phyloP scores from a whole-genome alignment of 2,797 vertebrate species.

The Channallabes apus region DNA sequence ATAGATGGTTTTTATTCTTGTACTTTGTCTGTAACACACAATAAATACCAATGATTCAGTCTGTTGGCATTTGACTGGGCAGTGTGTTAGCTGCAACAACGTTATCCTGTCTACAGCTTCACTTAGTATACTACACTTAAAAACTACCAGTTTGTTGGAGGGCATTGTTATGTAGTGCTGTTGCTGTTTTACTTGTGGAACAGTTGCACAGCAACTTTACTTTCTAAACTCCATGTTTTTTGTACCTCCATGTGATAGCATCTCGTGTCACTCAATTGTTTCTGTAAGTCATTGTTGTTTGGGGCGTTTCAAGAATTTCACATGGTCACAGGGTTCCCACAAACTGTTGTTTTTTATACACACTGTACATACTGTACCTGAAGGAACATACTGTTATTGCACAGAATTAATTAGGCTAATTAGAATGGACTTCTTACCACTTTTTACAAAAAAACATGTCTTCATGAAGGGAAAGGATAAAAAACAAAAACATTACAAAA shows the following conservation, averaged over 20 bases:
- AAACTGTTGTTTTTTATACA: neutral
- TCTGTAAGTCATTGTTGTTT: neutral
- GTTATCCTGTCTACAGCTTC: neutral
- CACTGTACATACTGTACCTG: neutral
- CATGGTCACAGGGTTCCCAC: neutral
- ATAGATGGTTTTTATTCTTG: neutral
- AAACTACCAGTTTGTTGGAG: neutral
- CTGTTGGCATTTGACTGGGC: neutral
- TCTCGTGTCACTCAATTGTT: neutral
- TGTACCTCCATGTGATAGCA: neutral
- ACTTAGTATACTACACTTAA: neutral
- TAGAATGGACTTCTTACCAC: neutral
- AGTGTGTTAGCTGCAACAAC: neutral
- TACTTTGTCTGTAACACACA: neutral
- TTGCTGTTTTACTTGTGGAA: neutral
- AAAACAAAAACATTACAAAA: neutral
- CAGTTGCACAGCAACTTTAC: neutral
- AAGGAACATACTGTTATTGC: neutral
- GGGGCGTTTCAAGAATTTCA: neutral
- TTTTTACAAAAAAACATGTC: neutral
- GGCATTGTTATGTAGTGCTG: neutral
- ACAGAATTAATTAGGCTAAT: neutral
- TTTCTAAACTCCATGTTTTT: neutral
- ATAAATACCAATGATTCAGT: neutral
- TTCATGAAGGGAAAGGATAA: no score